Base-by-base conservation (phyloP, 2,113 vertebrate species). In the Upupa epops region DNA sequence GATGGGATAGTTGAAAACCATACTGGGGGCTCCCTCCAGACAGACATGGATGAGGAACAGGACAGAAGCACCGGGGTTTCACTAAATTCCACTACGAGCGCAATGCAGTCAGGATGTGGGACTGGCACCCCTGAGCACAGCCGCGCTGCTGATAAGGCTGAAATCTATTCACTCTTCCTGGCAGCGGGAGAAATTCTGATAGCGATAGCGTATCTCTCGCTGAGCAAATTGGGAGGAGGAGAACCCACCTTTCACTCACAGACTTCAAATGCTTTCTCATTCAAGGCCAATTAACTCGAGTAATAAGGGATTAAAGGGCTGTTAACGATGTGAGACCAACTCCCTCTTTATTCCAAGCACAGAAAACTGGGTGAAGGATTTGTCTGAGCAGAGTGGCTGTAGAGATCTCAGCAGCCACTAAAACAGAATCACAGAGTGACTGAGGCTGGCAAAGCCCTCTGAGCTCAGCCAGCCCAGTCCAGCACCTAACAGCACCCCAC, bases 251-350 rank as follows among this genome's bases (percentile, higher is more conserved):
- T 80, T 91, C 88, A 80, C 80, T 92, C 48, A 6, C 22, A 48
- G 37, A 26, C 63, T 92, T 79, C 51, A 91, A 56, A 76, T 32
- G 25, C 87, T 80, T 91, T 77, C 82, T 45, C 77, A 58, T 37
- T 74, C 82, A 73, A 89, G 85, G 78, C 82, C 79, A 95, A 93
- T 94, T 95, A 94, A 78, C 58, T 90, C 78, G 52, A 91, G 84
- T 58, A 82, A 79, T 20, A 49, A 93, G 70, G 86, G 81, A 94
- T 89, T 93, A 89, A 71, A 89, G 82, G 74, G 87, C 92, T 81
- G 87, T 93, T 94, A 93, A 88, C 5, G 54, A 94, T 3, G 36
- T 15, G 25, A 86, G 36, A 49, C 45, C 72, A 52, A 80, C 45
- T 94, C 77, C 81, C 76, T 90, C 77, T 90, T 79, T n/a, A 58